These are phyloP conservation scores for Tillus elongatus DNA, from an alignment of 2,888 invertebrate species.

Conservation along the genomic window DNA sequence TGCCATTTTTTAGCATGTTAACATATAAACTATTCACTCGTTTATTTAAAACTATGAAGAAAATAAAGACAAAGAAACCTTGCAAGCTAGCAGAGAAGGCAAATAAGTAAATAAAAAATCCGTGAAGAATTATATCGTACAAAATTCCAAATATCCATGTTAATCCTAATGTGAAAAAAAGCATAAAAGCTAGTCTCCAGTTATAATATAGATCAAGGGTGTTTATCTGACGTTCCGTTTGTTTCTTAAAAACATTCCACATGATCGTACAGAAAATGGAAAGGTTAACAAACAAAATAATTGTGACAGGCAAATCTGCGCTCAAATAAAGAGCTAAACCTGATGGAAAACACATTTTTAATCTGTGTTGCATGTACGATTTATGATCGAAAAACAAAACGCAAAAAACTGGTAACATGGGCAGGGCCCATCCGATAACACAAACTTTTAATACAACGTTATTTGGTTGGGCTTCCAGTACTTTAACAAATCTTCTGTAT, in stretches of 20 bases:
- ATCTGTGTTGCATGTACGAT: conserved; percentile 41
- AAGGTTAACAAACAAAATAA: conserved; percentile 49
- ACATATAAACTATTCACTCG: no score
- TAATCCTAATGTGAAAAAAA: conserved; percentile 53
- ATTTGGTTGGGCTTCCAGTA: conserved; percentile 48
- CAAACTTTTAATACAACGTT: conserved; percentile 47
- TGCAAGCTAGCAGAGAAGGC: conserved; percentile 48
- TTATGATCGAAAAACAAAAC: conserved; percentile 43
- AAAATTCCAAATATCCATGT: conserved; percentile 53
- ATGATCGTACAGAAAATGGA: conserved; percentile 51
- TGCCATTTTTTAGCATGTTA: no score
- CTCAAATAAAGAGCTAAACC: conserved; percentile 48
- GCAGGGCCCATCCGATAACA: conserved; percentile 55
- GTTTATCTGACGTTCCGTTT: conserved; percentile 27
- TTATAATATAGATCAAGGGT: conserved; percentile 46
- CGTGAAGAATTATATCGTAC: conserved; percentile 32
- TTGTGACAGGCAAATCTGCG: conserved; percentile 47
- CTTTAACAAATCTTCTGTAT: conserved; percentile 56
- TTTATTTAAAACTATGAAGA: conserved; percentile 53
- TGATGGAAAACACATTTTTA: conserved; percentile 47
- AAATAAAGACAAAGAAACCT: conserved; percentile 53
- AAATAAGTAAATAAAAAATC: conserved; percentile 44
- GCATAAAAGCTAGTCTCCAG: conserved; percentile 48
- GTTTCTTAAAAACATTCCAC: conserved; percentile 42
- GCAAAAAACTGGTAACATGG: conserved; percentile 46